Percentiles rank a stretch among this genome's conserved stretches.
phyloP scores from a whole-genome alignment of 2,797 vertebrate species.

The Pseudochirops cupreus region DNA sequence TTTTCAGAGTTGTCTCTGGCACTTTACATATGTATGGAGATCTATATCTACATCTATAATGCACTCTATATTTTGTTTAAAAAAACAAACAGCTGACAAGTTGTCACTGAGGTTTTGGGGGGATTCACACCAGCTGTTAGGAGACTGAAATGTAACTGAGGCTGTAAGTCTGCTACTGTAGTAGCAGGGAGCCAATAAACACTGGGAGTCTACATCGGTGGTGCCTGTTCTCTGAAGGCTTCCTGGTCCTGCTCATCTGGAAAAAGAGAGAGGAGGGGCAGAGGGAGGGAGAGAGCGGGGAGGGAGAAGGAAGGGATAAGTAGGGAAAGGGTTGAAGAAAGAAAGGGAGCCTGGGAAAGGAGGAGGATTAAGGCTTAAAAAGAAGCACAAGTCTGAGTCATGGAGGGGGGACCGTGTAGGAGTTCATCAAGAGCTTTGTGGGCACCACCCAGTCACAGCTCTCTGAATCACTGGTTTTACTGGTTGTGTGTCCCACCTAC shows the following conservation, averaged over 20 bases:
- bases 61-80: conserved; percentile 12
- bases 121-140: neutral
- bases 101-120: neutral
- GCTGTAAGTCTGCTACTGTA: neutral
- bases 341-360: neutral
- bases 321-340: neutral
- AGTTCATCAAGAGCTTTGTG: neutral
- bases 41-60: conserved; percentile 4
- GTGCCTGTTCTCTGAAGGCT: neutral
- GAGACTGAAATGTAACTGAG: neutral
- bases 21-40: conserved; percentile 80
- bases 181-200: neutral
- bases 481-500: neutral
- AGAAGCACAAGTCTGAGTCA: neutral
- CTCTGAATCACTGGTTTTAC: neutral
- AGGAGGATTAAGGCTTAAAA: neutral
- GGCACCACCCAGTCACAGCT: neutral
- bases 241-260: neutral
- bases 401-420: neutral
- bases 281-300: neutral
- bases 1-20: conserved; percentile 79
- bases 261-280: neutral
- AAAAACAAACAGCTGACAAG: neutral
- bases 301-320: neutral
- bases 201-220: neutral